Base-by-base conservation (phyloP, 2,888 invertebrate species). In the Alsophila aescularia region DNA sequence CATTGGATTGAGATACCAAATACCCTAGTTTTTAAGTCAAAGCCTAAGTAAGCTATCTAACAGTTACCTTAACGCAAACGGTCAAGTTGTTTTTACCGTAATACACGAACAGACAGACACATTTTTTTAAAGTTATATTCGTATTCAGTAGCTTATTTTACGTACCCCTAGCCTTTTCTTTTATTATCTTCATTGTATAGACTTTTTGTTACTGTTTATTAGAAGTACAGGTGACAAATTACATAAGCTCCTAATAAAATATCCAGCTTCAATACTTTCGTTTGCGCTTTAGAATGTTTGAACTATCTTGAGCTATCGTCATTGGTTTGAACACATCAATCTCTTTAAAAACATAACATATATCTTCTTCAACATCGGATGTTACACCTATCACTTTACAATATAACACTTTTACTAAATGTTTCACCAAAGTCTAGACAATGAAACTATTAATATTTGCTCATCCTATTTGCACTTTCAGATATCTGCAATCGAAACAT, bases 401-500 rank as follows among this genome's bases (percentile, higher is more conserved):
- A 51, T 27, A 52, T 56, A 35, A 57, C 62, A 83, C 84, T 81
- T 80, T 83, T 81, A 75, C 83, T 77, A 8, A 27, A 49, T 52
- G 61, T 71, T 73, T 77, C 75, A 65, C 66, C 67, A 58, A 62
- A 71, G 77, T 79, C 77, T 81, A 81, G 79, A 82, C 81, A 75
- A 77, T 72, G 70, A 76, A 73, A 67, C 66, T 67, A 67, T 69
- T 75, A 75, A 75, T 83, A 79, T 87, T 87, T 85, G 75, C 83
- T 73, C 71, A 70, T 69, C 74, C 66, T 89, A 77, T 90, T 90
- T 88, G 82, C 73, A 87, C 90, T 90, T 90, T 90, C 87, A 68
- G 84, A 87, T 78, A 80, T 87, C 77, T 80, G 81, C 85, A 81
- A 87, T 84, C 47, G 24, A 40, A 40, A 45, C 49, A 77, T 75